phyloP scores from a whole-genome alignment of 1,140 invertebrate genomes.

The Tetragnatha versicolor region DNA sequence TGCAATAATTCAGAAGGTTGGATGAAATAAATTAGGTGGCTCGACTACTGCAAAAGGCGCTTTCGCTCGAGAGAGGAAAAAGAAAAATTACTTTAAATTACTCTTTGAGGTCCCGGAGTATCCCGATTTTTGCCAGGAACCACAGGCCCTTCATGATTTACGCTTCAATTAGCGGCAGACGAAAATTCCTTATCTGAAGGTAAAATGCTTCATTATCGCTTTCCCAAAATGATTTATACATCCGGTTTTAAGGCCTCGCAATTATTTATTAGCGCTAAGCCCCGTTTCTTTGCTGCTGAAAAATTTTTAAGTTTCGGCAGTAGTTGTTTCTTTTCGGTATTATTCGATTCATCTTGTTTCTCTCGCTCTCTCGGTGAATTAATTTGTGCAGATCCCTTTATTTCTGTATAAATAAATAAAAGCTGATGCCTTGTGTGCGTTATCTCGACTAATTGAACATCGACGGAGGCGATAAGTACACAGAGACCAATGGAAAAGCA shows the following conservation, averaged over 20 bases:
- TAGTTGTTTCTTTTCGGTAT: neutral
- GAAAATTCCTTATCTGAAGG: constrained; percentile 49
- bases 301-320: constrained; percentile 39
- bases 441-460: constrained; percentile 42
- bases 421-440: neutral
- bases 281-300: constrained; percentile 25
- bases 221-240: constrained; percentile 47
- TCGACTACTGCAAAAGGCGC: neutral
- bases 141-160: constrained; percentile 30
- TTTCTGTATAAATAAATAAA: constrained; percentile 16
- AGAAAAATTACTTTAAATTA: constrained; percentile 53
- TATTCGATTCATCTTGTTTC: constrained; percentile 39
- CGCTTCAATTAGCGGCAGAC: constrained; percentile 48
- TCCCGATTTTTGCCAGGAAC: constrained; percentile 33
- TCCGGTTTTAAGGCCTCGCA: constrained; percentile 45
- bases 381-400: constrained; percentile 31
- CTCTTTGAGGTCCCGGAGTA: constrained; percentile 7
- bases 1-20: constrained; percentile 28
- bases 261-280: constrained; percentile 51
- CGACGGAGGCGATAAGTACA: constrained; percentile 35
- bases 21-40: constrained; percentile 5
- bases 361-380: too few relatives aligned
- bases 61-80: constrained; percentile 30
- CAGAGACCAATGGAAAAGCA: constrained; percentile 33
- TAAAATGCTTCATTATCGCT: constrained; percentile 52